phyloP scores from a whole-genome alignment of 1,140 invertebrate genomes.

The Pararge aegeria region DNA sequence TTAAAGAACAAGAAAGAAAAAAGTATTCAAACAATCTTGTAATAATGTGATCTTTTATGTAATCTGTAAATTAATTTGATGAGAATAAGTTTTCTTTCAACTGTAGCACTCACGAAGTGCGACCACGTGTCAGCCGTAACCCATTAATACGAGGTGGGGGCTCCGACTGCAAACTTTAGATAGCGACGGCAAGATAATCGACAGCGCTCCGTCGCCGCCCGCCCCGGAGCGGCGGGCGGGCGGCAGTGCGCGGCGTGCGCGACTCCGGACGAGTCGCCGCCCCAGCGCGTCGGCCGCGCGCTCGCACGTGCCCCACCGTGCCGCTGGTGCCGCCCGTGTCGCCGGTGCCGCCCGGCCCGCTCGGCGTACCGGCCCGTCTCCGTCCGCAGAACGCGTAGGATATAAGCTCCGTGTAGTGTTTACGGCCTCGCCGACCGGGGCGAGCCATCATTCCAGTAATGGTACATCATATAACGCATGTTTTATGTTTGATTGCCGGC shows the following conservation, averaged over 20 bases:
- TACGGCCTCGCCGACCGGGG: slow-evolving; percentile 1
- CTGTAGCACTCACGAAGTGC: not conserved
- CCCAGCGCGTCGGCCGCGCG: slow-evolving; percentile 26
- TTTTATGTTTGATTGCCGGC: slow-evolving; percentile 3
- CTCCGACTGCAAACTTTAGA: slow-evolving; percentile 11
- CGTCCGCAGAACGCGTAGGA: slow-evolving; percentile 10
- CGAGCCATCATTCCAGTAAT: slow-evolving; percentile 12
- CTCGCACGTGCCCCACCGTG: slow-evolving; percentile 7
- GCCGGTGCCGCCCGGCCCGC: slow-evolving; percentile 1
- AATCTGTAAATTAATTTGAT: too few species aligned
- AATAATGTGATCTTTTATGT: too few species aligned
- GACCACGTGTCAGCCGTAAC: not conserved
- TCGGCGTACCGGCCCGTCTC: slow-evolving; percentile 9
- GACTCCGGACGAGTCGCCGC: slow-evolving; percentile 45
- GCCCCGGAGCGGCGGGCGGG: slow-evolving; percentile 34
- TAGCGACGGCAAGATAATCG: slow-evolving; percentile 30
- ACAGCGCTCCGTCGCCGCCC: slow-evolving; percentile 12
- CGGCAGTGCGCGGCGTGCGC: slow-evolving; percentile 63
- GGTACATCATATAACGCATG: slow-evolving; percentile 15
- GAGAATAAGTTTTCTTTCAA: too few species aligned
- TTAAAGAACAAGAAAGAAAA: too few species aligned
- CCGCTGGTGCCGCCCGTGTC: not conserved
- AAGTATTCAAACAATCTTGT: too few species aligned
- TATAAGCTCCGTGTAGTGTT: slow-evolving; percentile 4
- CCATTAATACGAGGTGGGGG: not conserved